Evolutionary conservation across 2,797 vertebrate species (phyloP).

Genomic region (Cheirogaleus major): DNA sequence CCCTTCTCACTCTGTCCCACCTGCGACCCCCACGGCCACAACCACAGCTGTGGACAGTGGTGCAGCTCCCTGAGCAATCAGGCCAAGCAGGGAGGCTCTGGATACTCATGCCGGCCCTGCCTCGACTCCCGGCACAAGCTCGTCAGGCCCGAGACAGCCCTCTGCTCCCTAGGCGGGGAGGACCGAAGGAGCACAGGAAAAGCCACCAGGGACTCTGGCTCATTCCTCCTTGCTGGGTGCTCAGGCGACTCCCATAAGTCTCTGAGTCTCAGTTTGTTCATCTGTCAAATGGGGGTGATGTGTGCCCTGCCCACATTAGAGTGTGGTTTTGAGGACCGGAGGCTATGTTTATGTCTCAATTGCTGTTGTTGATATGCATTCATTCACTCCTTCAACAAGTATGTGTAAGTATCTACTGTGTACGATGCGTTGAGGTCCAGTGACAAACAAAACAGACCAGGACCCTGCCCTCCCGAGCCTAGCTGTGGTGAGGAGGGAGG

Average conservation of each 20-base stretch:
- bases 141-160: background rate
- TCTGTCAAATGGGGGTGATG: background rate
- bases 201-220: background rate
- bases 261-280: background rate
- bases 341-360: background rate
- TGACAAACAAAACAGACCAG: background rate
- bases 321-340: background rate
- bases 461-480: background rate
- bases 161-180: background rate
- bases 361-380: background rate
- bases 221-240: background rate
- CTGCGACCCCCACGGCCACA: background rate
- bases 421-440: background rate
- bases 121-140: background rate
- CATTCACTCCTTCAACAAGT: background rate
- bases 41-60: background rate
- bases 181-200: background rate
- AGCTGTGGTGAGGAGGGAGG: background rate
- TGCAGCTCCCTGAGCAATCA: background rate
- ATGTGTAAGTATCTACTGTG: background rate
- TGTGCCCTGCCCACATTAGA: background rate
- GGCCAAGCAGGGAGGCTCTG: background rate
- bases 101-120: fast-evolving
- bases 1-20: background rate
- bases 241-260: background rate